Percentiles rank a stretch among this genome's conserved stretches.
Conservation (phyloP, 2,797 vertebrate species). For the Staurois parvus region DNA sequence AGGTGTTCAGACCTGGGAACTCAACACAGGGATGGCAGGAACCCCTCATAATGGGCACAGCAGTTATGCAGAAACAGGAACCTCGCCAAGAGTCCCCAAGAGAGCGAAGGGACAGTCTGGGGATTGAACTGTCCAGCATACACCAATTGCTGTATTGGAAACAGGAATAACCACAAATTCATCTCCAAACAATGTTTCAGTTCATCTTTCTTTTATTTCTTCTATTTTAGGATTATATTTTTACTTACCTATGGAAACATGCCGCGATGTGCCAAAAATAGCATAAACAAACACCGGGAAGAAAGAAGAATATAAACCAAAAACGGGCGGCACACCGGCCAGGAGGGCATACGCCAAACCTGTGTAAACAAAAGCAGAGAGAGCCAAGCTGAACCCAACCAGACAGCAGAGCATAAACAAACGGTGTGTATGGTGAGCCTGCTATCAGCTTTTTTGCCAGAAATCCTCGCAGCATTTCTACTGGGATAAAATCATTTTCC, state of each 20-base stretch:
- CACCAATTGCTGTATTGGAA: no score
- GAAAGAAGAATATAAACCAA: conserved; percentile 92
- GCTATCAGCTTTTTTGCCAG: neutral
- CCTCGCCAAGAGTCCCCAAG: no score
- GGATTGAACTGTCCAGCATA: no score
- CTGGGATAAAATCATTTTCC: neutral
- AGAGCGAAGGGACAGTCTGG: no score
- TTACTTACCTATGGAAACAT: conserved; percentile 86
- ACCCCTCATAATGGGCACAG: no score
- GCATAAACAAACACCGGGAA: conserved; percentile 93
- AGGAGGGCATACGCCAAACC: conserved; percentile 94
- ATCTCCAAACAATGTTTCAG: neutral
- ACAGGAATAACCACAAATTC: neutral
- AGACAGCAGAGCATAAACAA: neutral
- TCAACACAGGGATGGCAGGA: no score
- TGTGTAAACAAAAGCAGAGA: conserved; percentile 63
- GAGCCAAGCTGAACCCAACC: neutral
- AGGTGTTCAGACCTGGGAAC: no score
- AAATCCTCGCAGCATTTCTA: neutral
- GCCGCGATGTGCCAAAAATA: conserved; percentile 94
- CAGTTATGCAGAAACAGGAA: no score
- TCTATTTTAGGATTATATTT: neutral
- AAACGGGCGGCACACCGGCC: conserved; percentile 91
- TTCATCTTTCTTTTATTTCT: neutral
- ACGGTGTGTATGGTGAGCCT: neutral